Base-by-base conservation (phyloP, 1,140 invertebrate species). In the Drosophila nasuta region DNA sequence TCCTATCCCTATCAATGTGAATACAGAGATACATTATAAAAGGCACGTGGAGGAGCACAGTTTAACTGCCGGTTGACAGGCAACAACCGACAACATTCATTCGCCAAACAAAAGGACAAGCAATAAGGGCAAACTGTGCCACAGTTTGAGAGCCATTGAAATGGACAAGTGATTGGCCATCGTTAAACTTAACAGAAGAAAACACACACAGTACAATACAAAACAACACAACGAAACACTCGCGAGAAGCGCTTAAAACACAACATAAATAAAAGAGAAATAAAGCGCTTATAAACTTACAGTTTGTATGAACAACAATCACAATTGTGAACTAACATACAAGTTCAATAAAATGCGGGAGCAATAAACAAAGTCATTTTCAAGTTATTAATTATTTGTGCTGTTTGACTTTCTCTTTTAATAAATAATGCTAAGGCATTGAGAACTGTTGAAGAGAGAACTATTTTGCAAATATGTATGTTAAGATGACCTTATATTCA, bases 1-100 rank as follows among this genome's bases (percentile, higher is more conserved):
- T 25, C 13, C 52, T 8, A 20, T 33, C 48, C 33, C 66, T 17
- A 49, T 10, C 38, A 58, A 8, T 15, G 41, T 48, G 79, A 59
- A 75, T 60, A 67, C 58, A 60, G 8, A 65, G 45, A 66, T 76
- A 79, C 77, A 62, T 85, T 81, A 74, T 69, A 64, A 64, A 52
- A 52, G 80, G 72, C 81, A 80, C 77, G 81, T 85, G 81, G 48
- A 56, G 71, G 43, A 79, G 78, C 72, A 68, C 71, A 54, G 72
- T 79, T 88, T 77, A 88, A 86, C 76, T 82, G 82, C 75, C 82
- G 79, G 68, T 82, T 76, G 76, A 77, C 82, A 88, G 82, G 82
- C 82, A 51, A 68, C 25, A 69, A 74, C 82, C 82, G 82, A 79
- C 82, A 51, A 68, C 25, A 69, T 74, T 58, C 74, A 69, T 49